phyloP scores from a whole-genome alignment of 2,888 invertebrate species.

The Volucella bombylans region DNA sequence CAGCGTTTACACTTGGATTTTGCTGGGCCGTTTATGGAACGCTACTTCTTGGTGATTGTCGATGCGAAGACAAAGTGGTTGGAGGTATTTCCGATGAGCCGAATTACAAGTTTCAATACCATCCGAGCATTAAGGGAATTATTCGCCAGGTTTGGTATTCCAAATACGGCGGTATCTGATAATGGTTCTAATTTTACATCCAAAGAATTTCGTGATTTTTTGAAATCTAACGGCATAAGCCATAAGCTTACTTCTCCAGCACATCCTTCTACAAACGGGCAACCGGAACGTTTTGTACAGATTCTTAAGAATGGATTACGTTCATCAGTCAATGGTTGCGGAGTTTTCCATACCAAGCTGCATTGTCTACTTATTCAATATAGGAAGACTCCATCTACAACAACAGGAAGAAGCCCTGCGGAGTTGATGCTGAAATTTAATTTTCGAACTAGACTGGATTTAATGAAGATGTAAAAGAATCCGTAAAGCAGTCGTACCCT shows the following conservation, averaged over 20 bases:
- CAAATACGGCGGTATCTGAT: neutral
- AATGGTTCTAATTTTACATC: neutral
- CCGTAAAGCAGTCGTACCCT: no score
- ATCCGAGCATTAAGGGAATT: neutral
- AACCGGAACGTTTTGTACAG: no score
- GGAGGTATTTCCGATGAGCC: neutral
- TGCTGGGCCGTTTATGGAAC: neutral
- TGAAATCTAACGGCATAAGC: neutral
- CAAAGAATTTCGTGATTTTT: slow-evolving; percentile 13
- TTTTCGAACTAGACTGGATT: slow-evolving; percentile 20
- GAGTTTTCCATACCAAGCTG: neutral
- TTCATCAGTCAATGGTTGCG: neutral
- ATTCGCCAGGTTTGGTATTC: neutral
- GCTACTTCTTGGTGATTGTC: neutral
- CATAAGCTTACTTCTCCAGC: slow-evolving; percentile 24
- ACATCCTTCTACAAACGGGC: neutral
- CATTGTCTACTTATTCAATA: neutral
- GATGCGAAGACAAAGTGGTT: no score
- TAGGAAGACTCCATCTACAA: slow-evolving; percentile 12
- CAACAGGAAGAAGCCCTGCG: slow-evolving; percentile 10
- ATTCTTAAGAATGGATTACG: no score
- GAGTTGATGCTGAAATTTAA: slow-evolving; percentile 13
- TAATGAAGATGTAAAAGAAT: neutral
- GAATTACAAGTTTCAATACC: slow-evolving; percentile 1
- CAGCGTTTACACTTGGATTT: neutral